These are phyloP conservation scores for Ips nitidus DNA, from an alignment of 1,140 invertebrate species.

Conservation along the genomic window DNA sequence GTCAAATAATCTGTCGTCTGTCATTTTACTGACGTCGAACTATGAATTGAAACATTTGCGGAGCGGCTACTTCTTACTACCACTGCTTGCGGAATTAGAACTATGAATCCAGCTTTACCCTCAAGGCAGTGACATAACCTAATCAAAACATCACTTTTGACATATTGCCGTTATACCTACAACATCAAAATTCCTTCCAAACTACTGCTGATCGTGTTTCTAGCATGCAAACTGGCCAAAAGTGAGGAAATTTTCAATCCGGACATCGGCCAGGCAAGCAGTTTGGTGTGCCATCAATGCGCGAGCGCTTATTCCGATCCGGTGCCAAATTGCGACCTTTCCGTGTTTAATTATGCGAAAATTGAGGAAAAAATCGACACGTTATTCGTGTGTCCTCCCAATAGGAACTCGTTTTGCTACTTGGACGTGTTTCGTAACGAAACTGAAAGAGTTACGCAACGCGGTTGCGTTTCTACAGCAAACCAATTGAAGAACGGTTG, in stretches of 20 bases:
- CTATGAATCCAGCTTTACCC: no score
- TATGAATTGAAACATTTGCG: no score
- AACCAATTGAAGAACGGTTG: conserved; percentile 20
- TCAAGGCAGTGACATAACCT: no score
- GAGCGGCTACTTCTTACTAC: no score
- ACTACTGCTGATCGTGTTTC: not conserved
- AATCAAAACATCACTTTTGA: no score
- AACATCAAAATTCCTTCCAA: not conserved
- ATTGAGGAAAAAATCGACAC: conserved; percentile 12
- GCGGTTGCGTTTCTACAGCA: conserved; percentile 9
- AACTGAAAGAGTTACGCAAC: conserved; percentile 3
- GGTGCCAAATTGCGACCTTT: conserved; percentile 15
- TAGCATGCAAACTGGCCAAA: not conserved
- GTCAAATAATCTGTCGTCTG: no score
- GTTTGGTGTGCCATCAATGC: conserved; percentile 24
- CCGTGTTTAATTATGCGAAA: conserved; percentile 6
- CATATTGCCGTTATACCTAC: not conserved
- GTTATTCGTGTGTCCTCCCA: conserved; percentile 15
- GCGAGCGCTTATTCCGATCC: conserved; percentile 6
- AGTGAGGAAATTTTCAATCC: not conserved
- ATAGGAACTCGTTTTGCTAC: conserved; percentile 21
- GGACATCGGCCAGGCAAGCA: conserved; percentile 11
- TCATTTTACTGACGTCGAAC: no score
- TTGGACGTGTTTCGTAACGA: conserved; percentile 5
- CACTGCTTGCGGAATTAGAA: no score